Evolutionary conservation across 2,113 vertebrate species (phyloP), one percentile per base, ranked within the genome.

Genomic region (Copsychus sechellarum): DNA sequence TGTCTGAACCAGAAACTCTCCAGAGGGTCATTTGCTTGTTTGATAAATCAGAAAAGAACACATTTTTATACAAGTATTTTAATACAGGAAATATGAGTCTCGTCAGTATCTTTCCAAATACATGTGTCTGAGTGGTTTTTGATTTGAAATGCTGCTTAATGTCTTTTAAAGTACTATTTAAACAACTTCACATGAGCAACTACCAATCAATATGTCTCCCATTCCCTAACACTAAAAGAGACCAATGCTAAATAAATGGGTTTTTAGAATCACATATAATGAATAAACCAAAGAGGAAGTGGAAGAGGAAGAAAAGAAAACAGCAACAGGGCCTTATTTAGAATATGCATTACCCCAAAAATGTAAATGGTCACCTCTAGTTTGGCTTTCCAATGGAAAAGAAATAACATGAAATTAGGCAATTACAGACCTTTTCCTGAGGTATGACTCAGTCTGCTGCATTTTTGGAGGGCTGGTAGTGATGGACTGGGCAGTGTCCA

Each of bases 31-130:
- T 97, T 97, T 94, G 81, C 94, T 97, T 95, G 38, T 95, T 97
- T 97, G 95, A 98, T 97, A 98, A 96, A 94, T 96, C 95, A 94
- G 92, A 96, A 97, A 94, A 96, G 95, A 95, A 95, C 62, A 82
- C 17, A 77, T 96, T 95, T 97, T 95, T 93, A 82, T 93, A 91
- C 64, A 93, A 94, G 96, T 77, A 94, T 96, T 98, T 97, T 96
- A 97, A 97, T 97, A 91, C 95, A 96, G 97, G 97, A 98, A 97
- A 97, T 84, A 94, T 38, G 74, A 95, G 94, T 97, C 96, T 97
- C 96, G 94, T 96, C 96, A 80, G 90, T 97, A 95, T 97, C 97
- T 97, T 96, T 97, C 92, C 92, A 97, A 96, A 91, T 82, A 76
- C 66, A 47, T 70, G 71, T 42, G 60, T 89, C 95, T 96, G 88